Evolutionary conservation across 2,888 invertebrate genomes (phyloP), one percentile per base, ranked within the genome.

Genomic region (Geotrupes spiniger): DNA sequence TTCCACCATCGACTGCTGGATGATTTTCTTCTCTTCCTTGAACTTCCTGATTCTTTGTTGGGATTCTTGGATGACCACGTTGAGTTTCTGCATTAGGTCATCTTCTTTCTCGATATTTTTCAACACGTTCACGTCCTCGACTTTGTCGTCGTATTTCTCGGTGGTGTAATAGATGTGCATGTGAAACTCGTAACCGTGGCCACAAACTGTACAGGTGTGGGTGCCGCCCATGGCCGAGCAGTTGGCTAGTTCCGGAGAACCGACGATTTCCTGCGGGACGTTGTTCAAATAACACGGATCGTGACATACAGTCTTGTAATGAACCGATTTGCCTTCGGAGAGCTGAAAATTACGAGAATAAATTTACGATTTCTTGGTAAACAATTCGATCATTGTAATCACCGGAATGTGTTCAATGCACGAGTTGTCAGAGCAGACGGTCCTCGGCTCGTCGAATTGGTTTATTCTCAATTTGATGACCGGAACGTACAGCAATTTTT

Each of bases 101-200:
- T 33, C n/a, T 5, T 12, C 14, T 2, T 15, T 8, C 14, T 33
- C 33, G 33, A 33, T 33, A 6, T 33, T n/a, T 15, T 51, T 42
- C 37, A 60, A 49, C 3, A 66, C 51, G 16, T 52, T 53, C 6
- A 52, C 45, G 47, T 68, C 63, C 12, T 53, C 52, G 29, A 62
- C 57, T 25, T 56, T 52, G 10, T 54, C 54, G 29, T 61, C 54
- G 36, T 58, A 56, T 4, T 60, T 61, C 45, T 61, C 56, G 2
- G 64, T 65, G 44, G 60, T 51, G 46, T 66, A 69, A 43, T 68
- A 68, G 11, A 70, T 58, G 42, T 70, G 70, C 66, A 68, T 65
- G 42, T 70, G 70, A 1, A 60, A 51, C 25, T 53, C 57, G 52
- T 60, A 69, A 38, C 60, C 59, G 38, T 66, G 66, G 0, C 44